These are phyloP conservation scores for Sarcophaga bullata DNA, from an alignment of 1,140 invertebrate species.

Conservation along the genomic window DNA sequence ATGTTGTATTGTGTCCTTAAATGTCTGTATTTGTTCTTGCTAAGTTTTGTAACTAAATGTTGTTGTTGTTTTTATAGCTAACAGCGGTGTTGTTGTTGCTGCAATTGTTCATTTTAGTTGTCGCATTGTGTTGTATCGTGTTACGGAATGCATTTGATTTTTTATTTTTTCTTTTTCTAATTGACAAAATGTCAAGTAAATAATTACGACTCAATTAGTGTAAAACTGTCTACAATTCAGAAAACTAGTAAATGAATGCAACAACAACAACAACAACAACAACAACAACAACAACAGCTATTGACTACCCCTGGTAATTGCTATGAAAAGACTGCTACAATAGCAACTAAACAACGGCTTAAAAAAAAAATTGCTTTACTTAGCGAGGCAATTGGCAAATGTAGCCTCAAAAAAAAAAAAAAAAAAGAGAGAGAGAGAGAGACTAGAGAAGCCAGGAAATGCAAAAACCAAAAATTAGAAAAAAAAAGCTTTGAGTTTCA, in stretches of 20 bases:
- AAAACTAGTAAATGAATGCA: not conserved
- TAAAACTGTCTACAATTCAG: not conserved
- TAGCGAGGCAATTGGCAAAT: not conserved
- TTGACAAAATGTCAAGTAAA: slow-evolving; percentile 25
- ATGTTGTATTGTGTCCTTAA: too few relatives aligned
- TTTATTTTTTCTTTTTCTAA: not conserved
- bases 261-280: not conserved
- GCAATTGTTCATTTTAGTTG: not conserved
- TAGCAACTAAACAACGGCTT: not conserved
- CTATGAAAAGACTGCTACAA: not conserved
- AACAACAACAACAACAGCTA: not conserved
- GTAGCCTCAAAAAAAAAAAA: not conserved
- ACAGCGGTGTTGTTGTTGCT: too few relatives aligned
- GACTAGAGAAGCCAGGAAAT: not conserved
- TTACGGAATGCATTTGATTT: not conserved
- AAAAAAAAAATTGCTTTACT: not conserved
- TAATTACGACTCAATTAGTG: slow-evolving; percentile 26
- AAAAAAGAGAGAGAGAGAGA: not conserved
- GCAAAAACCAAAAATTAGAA: too few relatives aligned
- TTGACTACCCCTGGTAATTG: not conserved
- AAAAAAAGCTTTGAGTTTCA: too few relatives aligned
- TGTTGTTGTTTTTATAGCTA: too few relatives aligned
- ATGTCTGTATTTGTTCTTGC: too few relatives aligned
- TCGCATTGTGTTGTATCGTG: not conserved
- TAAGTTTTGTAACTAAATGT: too few relatives aligned